These are phyloP conservation scores for Galeruca laticollis DNA, from an alignment of 2,888 invertebrate species.

Conservation along the genomic window DNA sequence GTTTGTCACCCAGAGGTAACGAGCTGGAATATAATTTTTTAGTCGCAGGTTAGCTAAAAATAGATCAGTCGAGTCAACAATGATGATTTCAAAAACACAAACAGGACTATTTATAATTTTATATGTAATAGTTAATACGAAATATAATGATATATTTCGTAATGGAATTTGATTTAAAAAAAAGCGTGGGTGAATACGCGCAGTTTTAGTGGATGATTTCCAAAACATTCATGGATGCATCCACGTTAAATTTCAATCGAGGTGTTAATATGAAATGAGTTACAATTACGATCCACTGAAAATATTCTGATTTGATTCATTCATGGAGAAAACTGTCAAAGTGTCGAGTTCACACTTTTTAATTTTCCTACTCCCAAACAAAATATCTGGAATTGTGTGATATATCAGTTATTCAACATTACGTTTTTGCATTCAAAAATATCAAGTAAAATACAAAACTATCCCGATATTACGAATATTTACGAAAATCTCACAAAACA, in stretches of 20 bases:
- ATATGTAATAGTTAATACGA: conserved; percentile 24
- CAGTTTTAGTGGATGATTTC: not conserved
- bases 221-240: not conserved
- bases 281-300: too few species aligned
- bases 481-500: too few species aligned
- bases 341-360: too few species aligned
- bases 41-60: conserved; percentile 5
- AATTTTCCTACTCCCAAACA: too few species aligned
- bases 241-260: too few species aligned
- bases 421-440: too few species aligned
- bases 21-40: conserved; percentile 16
- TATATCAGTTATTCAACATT: too few species aligned
- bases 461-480: too few species aligned
- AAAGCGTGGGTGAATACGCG: not conserved
- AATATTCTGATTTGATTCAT: too few species aligned
- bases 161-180: not conserved
- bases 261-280: not conserved
- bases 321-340: too few species aligned
- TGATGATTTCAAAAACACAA: conserved; percentile 25
- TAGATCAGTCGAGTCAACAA: conserved; percentile 11
- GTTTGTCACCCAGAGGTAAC: conserved; percentile 21
- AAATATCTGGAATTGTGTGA: too few species aligned
- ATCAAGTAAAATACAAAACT: too few species aligned
- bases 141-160: conserved; percentile 12
- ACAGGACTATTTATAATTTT: conserved; percentile 16